Evolutionary conservation across 53 echinoderm and acorn worm species (phyloP).

Genomic region (Holothuria scabra): DNA sequence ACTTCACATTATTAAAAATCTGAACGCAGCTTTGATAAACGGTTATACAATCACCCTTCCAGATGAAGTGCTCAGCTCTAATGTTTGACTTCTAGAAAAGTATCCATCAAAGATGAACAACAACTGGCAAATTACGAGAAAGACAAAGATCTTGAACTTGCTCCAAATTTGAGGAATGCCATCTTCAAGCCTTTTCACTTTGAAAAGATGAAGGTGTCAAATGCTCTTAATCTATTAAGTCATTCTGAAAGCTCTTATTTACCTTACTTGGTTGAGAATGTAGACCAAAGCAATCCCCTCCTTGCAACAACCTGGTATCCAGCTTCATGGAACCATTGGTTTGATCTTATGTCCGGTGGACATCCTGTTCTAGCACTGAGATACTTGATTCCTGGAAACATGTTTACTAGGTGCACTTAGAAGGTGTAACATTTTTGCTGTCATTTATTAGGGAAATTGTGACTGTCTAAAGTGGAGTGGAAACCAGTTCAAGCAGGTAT

Average conservation of each 20-base stretch:
- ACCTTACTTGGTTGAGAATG: conserved; percentile 53
- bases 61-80: not conserved
- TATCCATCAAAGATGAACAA: conserved; percentile 26
- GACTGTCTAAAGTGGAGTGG: conserved; percentile 46
- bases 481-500: conserved; percentile 68
- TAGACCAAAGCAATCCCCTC: conserved; percentile 21
- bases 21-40: conserved; percentile 63
- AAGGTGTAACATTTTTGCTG: conserved; percentile 46
- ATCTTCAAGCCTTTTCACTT: conserved; percentile 62
- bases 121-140: conserved; percentile 60
- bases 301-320: conserved; percentile 48
- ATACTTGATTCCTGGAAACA: conserved; percentile 54
- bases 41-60: conserved; percentile 48
- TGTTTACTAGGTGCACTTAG: no score
- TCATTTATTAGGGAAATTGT: conserved; percentile 38
- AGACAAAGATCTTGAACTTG: conserved; percentile 54
- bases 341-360: conserved; percentile 53
- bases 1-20: conserved; percentile 64
- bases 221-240: conserved; percentile 59
- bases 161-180: conserved; percentile 49
- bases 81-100: not conserved
- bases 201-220: conserved; percentile 76
- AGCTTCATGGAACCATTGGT: conserved; percentile 39
- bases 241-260: conserved; percentile 53
- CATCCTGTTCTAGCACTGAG: conserved; percentile 61